Evolutionary conservation across 2,888 invertebrate genomes (phyloP).

Genomic region (Aleiodes leptofemur): DNA sequence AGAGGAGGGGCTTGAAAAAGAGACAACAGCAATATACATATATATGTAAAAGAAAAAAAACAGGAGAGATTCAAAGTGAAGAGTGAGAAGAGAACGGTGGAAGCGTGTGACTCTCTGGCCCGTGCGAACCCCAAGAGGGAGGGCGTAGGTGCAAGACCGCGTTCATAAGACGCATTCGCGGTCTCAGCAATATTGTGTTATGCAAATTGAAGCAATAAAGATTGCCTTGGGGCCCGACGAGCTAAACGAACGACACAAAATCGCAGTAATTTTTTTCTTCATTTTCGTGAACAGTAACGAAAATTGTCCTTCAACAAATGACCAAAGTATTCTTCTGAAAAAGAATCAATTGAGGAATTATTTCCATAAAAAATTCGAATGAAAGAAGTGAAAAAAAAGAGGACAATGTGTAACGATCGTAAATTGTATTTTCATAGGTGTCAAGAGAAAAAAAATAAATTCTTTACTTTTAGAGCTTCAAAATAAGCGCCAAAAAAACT

Average conservation of each 20-base stretch:
- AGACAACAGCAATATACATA: conserved; percentile 19
- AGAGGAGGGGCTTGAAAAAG: background rate
- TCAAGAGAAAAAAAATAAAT: too few species aligned
- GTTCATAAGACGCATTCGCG: conserved; percentile 38
- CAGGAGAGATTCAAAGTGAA: conserved; percentile 21
- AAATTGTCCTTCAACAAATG: background rate
- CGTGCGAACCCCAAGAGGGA: conserved; percentile 13
- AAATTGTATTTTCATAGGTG: too few species aligned
- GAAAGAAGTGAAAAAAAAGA: background rate
- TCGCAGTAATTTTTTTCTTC: background rate
- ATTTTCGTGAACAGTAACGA: background rate
- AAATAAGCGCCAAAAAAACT: too few species aligned
- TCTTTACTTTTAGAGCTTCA: too few species aligned
- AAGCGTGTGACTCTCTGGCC: conserved; percentile 33
- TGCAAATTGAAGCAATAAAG: conserved; percentile 60
- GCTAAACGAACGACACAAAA: conserved; percentile 21
- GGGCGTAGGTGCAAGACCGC: conserved; percentile 31
- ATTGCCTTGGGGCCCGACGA: conserved; percentile 46
- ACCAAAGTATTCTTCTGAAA: conserved; percentile 2
- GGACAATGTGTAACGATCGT: too few species aligned
- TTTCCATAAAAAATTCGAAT: background rate
- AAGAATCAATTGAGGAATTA: background rate
- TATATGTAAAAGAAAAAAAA: conserved; percentile 32
- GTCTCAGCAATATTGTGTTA: conserved; percentile 59
- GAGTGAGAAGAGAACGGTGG: conserved; percentile 17